Conservation (phyloP, 2,888 invertebrate genomes). For the Protophormia terraenovae region DNA sequence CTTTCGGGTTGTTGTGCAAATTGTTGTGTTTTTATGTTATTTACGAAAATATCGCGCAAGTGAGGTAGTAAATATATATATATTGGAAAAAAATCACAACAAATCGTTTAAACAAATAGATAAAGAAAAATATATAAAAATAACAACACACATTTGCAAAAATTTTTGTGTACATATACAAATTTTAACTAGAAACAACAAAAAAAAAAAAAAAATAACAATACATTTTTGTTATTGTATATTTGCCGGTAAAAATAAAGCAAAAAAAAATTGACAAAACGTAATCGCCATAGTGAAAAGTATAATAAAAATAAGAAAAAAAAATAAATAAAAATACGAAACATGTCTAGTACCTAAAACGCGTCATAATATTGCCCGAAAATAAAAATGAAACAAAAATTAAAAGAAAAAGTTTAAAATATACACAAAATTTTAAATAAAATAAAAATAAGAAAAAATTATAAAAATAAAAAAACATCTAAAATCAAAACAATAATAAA, state of each 20-base stretch:
- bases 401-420: neutral
- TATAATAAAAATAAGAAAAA: neutral
- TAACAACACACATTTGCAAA: neutral
- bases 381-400: neutral
- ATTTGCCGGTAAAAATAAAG: constrained; percentile 66
- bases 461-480: too few relatives aligned
- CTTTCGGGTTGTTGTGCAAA: neutral
- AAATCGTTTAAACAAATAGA: constrained; percentile 58
- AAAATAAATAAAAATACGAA: constrained; percentile 6
- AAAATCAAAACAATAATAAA: neutral
- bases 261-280: constrained; percentile 18
- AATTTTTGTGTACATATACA: neutral
- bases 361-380: constrained; percentile 18
- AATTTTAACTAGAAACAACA: constrained; percentile 7
- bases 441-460: too few relatives aligned
- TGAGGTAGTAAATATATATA: constrained; percentile 25
- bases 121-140: neutral
- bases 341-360: constrained; percentile 20
- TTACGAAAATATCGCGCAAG: constrained; percentile 31
- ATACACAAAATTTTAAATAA: too few relatives aligned
- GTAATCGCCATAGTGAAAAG: constrained; percentile 35
- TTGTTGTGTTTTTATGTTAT: neutral
- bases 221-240: constrained; percentile 55
- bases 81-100: constrained; percentile 55
- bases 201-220: constrained; percentile 38